These are phyloP conservation scores for Phataginus tricuspis DNA, from an alignment of 2,797 vertebrate genomes.

Conservation along the genomic window DNA sequence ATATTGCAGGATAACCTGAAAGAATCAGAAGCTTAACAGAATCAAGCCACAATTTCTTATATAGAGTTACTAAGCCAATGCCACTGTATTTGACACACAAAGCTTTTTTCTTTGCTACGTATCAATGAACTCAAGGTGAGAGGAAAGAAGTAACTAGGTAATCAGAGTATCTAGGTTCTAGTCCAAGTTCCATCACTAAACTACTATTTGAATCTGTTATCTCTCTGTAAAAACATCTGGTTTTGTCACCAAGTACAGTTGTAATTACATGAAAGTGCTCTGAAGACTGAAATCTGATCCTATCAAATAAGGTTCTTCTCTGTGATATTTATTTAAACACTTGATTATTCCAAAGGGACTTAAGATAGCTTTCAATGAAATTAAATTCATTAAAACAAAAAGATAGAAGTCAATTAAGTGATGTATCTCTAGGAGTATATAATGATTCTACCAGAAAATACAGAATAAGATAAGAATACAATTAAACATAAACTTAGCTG, in stretches of 20 bases:
- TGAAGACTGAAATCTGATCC: slow-evolving; percentile 44
- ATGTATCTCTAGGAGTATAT: background rate
- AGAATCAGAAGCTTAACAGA: slow-evolving; percentile 42
- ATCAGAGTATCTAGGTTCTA: background rate
- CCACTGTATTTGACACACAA: background rate
- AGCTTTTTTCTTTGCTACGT: slow-evolving; percentile 26
- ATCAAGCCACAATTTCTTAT: slow-evolving; percentile 36
- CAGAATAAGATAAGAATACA: background rate
- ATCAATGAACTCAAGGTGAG: slow-evolving; percentile 17
- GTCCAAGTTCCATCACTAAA: background rate
- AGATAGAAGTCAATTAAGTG: background rate
- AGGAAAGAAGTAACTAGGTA: slow-evolving; percentile 13
- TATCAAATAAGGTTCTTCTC: slow-evolving; percentile 39
- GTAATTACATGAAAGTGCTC: slow-evolving; percentile 19
- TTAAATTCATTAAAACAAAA: slow-evolving; percentile 53
- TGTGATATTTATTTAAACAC: slow-evolving; percentile 13
- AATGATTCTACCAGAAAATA: slow-evolving; percentile 40
- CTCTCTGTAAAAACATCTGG: slow-evolving; percentile 33
- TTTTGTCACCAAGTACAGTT: slow-evolving; percentile 20
- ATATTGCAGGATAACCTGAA: slow-evolving; percentile 38
- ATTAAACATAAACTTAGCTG: slow-evolving; percentile 23
- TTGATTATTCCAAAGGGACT: slow-evolving; percentile 24
- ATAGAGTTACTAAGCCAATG: slow-evolving; percentile 22
- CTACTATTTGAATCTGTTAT: slow-evolving; percentile 15
- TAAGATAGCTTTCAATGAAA: slow-evolving; percentile 35